These are phyloP conservation scores for Rhingia campestris DNA, from an alignment of 2,888 invertebrate genomes.

Conservation along the genomic window DNA sequence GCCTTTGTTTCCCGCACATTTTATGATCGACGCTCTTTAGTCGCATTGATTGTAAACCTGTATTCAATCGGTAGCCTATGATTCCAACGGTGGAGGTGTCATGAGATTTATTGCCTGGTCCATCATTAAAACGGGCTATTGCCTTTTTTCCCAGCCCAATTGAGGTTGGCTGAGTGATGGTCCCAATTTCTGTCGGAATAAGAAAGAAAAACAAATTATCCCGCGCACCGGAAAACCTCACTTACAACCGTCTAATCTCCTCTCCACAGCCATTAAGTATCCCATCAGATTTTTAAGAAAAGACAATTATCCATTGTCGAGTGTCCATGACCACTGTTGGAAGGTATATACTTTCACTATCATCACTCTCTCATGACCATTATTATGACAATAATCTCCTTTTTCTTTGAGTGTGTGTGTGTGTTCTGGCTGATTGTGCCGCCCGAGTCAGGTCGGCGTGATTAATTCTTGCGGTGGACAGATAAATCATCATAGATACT, in stretches of 20 bases:
- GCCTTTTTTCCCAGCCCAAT: slow-evolving; percentile 6
- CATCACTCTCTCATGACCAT: slow-evolving; percentile 11
- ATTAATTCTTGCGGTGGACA: slow-evolving; percentile 46
- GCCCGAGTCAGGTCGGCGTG: slow-evolving; percentile 17
- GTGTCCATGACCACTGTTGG: slow-evolving; percentile 14
- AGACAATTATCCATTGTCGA: slow-evolving; percentile 1
- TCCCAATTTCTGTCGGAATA: slow-evolving; percentile 16
- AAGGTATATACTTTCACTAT: slow-evolving; percentile 37
- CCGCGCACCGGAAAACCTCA: slow-evolving; percentile 57
- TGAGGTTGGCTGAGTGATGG: not conserved
- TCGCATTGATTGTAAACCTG: slow-evolving; percentile 43
- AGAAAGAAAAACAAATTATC: slow-evolving; percentile 48
- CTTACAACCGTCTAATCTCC: slow-evolving; percentile 48
- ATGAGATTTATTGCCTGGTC: slow-evolving; percentile 48
- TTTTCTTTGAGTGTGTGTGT: slow-evolving; percentile 27
- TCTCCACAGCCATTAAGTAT: slow-evolving; percentile 48
- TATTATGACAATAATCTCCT: slow-evolving; percentile 30
- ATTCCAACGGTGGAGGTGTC: slow-evolving; percentile 41
- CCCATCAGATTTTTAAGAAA: slow-evolving; percentile 34
- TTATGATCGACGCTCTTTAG: slow-evolving; percentile 27
- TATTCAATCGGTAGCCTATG: slow-evolving; percentile 26
- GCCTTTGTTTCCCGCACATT: slow-evolving; percentile 26
- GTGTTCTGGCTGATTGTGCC: not conserved
- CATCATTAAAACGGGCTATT: slow-evolving; percentile 19
- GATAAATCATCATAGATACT: slow-evolving; percentile 49